These are phyloP conservation scores for Caenorhabditis sp. DNA, from an alignment of 2,888 invertebrate species.

Conservation along the genomic window DNA sequence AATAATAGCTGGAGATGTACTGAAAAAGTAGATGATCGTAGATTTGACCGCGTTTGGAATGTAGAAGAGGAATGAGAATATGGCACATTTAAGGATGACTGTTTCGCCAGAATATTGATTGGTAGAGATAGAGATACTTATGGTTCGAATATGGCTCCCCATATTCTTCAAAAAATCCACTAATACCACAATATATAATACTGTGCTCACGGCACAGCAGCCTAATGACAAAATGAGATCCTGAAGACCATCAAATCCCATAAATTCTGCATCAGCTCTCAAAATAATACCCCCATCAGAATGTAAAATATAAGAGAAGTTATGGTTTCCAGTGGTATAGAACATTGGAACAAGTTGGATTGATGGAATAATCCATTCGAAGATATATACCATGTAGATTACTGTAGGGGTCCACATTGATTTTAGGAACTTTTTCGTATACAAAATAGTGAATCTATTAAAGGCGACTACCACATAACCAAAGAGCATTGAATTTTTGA, in stretches of 20 bases:
- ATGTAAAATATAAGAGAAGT: constrained; percentile 15
- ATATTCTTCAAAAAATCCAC: not conserved
- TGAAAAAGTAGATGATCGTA: constrained; percentile 12
- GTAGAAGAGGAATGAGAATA: constrained; percentile 23
- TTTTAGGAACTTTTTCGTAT: not conserved
- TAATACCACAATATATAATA: constrained; percentile 5
- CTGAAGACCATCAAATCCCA: constrained; percentile 30
- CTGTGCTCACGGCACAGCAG: constrained; percentile 7
- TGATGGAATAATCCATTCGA: constrained; percentile 13
- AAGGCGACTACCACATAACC: constrained; percentile 23
- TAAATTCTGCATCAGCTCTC: constrained; percentile 14
- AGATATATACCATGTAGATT: constrained; percentile 8
- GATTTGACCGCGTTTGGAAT: constrained; percentile 21
- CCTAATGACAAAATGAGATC: constrained; percentile 20
- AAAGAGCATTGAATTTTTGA: constrained; percentile 28
- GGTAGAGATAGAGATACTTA: no score
- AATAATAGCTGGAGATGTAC: not conserved
- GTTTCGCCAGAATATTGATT: constrained; percentile 1
- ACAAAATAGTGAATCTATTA: constrained; percentile 23
- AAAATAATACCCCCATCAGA: constrained; percentile 9
- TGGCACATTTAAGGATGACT: constrained; percentile 28
- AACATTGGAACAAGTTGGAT: constrained; percentile 12
- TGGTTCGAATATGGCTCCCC: no score
- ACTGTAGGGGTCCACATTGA: constrained; percentile 15
- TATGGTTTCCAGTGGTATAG: constrained; percentile 26